Evolutionary conservation across 2,888 invertebrate species (phyloP).

Genomic region (Tholera decimalis): DNA sequence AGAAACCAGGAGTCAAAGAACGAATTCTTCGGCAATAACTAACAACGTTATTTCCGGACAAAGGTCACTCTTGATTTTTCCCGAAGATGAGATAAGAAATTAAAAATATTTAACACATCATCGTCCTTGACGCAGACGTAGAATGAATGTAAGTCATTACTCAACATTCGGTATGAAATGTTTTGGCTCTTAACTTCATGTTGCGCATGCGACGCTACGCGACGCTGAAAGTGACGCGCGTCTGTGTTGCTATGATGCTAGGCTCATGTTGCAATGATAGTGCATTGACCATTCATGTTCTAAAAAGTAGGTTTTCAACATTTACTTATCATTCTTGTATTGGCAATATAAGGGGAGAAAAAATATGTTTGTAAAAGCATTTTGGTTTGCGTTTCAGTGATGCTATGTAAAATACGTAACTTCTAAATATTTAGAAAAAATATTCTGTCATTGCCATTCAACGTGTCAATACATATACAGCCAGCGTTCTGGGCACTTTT

Average conservation of each 20-base stretch:
- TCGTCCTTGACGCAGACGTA: conserved; percentile 22
- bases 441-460: too few relatives aligned
- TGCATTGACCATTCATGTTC: background rate
- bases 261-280: background rate
- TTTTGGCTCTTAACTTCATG: conserved; percentile 32
- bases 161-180: conserved; percentile 31
- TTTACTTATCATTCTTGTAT: background rate
- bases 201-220: conserved; percentile 12
- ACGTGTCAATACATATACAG: too few relatives aligned
- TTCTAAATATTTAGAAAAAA: too few relatives aligned
- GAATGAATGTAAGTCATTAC: conserved; percentile 29
- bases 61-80: conserved; percentile 8
- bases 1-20: background rate
- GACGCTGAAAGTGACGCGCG: too few relatives aligned
- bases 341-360: background rate
- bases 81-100: conserved; percentile 27
- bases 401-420: too few relatives aligned
- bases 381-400: too few relatives aligned
- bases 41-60: background rate
- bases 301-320: background rate
- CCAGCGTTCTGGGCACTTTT: too few relatives aligned
- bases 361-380: too few relatives aligned
- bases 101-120: conserved; percentile 25
- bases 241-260: background rate
- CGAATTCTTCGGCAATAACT: background rate